These are phyloP conservation scores for Luperina nickerlii DNA, from an alignment of 2,888 invertebrate species.

Conservation along the genomic window DNA sequence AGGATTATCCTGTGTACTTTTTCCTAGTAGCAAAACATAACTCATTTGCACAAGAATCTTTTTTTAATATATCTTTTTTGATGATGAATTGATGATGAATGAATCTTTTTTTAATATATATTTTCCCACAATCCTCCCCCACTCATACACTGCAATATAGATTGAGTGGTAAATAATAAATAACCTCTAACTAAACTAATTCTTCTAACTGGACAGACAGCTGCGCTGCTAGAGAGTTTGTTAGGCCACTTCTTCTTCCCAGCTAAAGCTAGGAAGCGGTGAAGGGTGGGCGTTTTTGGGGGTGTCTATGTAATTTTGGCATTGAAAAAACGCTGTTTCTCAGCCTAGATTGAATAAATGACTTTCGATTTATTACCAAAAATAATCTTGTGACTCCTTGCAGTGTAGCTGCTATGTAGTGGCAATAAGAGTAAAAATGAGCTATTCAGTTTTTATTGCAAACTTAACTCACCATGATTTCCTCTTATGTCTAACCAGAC, in stretches of 20 bases:
- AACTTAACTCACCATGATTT: conserved; percentile 94
- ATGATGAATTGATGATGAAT: too few relatives aligned
- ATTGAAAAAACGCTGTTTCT: neutral
- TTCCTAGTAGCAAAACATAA: neutral
- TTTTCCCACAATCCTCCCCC: neutral
- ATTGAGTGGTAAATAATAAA: too few relatives aligned
- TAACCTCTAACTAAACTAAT: neutral
- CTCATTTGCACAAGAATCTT: neutral
- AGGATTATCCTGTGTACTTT: neutral
- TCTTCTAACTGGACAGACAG: neutral
- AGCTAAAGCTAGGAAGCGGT: neutral
- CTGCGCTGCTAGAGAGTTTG: neutral
- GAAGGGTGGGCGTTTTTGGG: neutral
- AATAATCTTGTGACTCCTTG: neutral
- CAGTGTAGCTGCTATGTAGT: neutral
- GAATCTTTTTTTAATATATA: neutral
- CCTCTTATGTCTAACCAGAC: conserved; percentile 97
- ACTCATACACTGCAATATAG: neutral
- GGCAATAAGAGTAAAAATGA: neutral
- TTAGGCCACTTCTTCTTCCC: neutral
- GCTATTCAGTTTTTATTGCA: neutral
- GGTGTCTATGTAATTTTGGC: neutral
- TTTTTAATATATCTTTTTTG: neutral
- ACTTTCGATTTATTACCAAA: neutral
- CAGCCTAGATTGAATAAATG: neutral